These are phyloP conservation scores for Corythornis madagascariensis DNA, from an alignment of 2,113 vertebrate species.

Conservation along the genomic window DNA sequence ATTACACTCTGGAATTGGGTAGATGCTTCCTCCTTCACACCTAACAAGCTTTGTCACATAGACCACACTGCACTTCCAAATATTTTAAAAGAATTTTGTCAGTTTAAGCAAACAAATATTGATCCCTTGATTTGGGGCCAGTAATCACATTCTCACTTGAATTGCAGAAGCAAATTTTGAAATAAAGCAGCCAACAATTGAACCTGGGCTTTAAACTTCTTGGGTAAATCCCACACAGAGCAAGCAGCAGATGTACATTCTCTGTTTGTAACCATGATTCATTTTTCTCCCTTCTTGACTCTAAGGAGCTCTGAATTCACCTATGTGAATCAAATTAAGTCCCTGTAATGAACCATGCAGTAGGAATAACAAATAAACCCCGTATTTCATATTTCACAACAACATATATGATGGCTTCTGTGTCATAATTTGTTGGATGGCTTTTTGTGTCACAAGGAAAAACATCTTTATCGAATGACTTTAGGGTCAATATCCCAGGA, in stretches of 20 bases:
- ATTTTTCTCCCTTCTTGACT: background rate
- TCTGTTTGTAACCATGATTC: background rate
- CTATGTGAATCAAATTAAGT: background rate
- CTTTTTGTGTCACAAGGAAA: background rate
- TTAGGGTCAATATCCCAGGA: background rate
- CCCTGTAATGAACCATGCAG: background rate
- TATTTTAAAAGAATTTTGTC: background rate
- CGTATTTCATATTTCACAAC: background rate
- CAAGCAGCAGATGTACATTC: background rate
- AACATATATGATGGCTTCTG: background rate
- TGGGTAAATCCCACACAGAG: background rate
- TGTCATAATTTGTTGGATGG: background rate
- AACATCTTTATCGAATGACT: background rate
- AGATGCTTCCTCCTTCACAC: background rate
- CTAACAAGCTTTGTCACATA: background rate
- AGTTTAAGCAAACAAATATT: background rate
- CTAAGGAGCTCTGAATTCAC: background rate
- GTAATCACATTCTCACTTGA: background rate
- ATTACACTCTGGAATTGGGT: background rate
- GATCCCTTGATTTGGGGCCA: background rate
- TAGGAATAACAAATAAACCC: background rate
- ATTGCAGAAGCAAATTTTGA: background rate
- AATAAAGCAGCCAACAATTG: background rate
- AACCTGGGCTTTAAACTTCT: background rate
- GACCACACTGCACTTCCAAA: background rate